Evolutionary conservation across 1,140 invertebrate genomes (phyloP).

Genomic region (Macrocentrus cingulum): DNA sequence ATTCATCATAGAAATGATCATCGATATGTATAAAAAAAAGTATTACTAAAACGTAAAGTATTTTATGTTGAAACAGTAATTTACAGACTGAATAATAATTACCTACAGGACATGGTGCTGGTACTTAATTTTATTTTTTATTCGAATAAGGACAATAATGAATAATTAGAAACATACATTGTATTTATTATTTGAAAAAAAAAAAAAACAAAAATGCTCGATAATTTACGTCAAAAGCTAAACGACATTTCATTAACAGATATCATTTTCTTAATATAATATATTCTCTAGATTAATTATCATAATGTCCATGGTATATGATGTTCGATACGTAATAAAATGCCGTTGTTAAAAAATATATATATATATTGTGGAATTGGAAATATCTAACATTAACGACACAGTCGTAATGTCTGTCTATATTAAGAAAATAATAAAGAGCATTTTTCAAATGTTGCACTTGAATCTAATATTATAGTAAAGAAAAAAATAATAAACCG

Average conservation of each 20-base stretch:
- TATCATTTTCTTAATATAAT: slow-evolving; percentile 5
- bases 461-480: too few species aligned
- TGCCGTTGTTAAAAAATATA: too few species aligned
- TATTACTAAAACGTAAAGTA: background rate
- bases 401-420: too few species aligned
- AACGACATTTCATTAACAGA: slow-evolving; percentile 8
- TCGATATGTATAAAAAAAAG: background rate
- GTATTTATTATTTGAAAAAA: too few species aligned
- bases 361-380: too few species aligned
- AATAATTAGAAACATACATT: background rate
- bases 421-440: too few species aligned
- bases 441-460: too few species aligned
- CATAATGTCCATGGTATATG: slow-evolving; percentile 11
- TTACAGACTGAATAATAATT: slow-evolving; percentile 12
- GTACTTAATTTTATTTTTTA: background rate
- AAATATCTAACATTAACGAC: too few species aligned
- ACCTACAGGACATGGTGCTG: background rate
- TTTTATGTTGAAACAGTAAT: background rate
- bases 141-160: slow-evolving; percentile 11
- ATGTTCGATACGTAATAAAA: slow-evolving; percentile 17
- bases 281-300: background rate
- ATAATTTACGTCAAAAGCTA: too few species aligned
- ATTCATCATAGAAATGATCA: too few species aligned
- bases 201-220: too few species aligned
- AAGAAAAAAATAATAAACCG: too few species aligned